Base-by-base conservation (phyloP, 2,113 vertebrate genomes). In the Jacana jacana region DNA sequence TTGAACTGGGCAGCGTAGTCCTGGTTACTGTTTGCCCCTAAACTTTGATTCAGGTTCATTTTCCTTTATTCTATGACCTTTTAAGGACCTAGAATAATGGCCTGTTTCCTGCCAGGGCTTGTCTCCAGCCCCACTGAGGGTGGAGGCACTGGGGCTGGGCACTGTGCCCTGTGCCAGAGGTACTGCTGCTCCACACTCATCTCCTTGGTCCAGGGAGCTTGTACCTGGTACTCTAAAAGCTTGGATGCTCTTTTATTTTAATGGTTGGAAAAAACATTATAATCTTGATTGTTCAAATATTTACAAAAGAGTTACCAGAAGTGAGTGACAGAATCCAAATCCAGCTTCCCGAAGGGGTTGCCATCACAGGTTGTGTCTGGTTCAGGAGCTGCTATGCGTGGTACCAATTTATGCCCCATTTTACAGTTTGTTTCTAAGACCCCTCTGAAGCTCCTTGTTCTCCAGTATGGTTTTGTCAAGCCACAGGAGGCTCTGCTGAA, bases 51-150 rank as follows among this genome's bases (percentile, higher is more conserved):
- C 2, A 1, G 51, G 27, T 46, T 81, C 1, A 1, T 54, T 68
- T 63, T 15, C 23, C n/a, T 76, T 58, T 65, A 24, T 60, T 31
- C 35, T 24, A n/a, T n/a, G n/a, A n/a, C n/a, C n/a, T n/a, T n/a
- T n/a, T n/a, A n/a, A n/a, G n/a, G n/a, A n/a, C n/a, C n/a, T n/a
- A n/a, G n/a, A n/a, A n/a, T n/a, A n/a, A n/a, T n/a, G n/a, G n/a
- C n/a, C n/a, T n/a, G n/a, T 17, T 78, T 28, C 44, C 54, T 57
- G 28, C 40, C 25, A 5, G 4, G 3, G 24, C 42, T 25, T 30
- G 54, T 37, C 1, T 3, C 20, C 12, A 49, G 44, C 31, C 0
- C 3, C n/a, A 7, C 33, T 4, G 28, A 14, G 35, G 39, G 10
- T 8, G 30, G 5, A 4, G 48, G 48, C 13, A 3, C 40, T 8